phyloP scores from a whole-genome alignment of 2,113 vertebrate genomes.

The Spizaetus ornatus region DNA sequence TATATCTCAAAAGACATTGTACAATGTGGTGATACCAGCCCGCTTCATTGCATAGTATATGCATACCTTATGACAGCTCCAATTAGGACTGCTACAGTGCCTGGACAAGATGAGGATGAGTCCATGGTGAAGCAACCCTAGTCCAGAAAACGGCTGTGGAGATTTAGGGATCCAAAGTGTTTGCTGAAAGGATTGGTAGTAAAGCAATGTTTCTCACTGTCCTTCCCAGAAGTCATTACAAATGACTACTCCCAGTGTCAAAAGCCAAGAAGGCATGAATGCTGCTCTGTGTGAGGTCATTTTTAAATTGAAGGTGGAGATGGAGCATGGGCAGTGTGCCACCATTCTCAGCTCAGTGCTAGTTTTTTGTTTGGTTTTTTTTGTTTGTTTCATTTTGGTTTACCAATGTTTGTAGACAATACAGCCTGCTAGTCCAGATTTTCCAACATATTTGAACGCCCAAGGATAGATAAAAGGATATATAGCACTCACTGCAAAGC shows the following conservation, averaged over 20 bases:
- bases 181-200: neutral
- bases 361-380: neutral
- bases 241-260: neutral
- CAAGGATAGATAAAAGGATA: neutral
- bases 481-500: neutral
- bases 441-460: neutral
- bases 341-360: neutral
- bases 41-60: neutral
- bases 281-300: neutral
- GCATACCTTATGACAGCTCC: neutral
- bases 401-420: neutral
- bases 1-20: rapidly evolving
- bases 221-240: neutral
- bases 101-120: neutral
- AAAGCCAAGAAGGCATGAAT: neutral
- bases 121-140: neutral
- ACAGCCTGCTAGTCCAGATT: neutral
- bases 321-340: neutral
- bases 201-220: neutral
- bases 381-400: neutral
- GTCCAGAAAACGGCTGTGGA: neutral
- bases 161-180: neutral
- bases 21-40: neutral
- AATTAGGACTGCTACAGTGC: neutral
- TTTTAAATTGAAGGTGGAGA: neutral